Evolutionary conservation across 2,888 invertebrate genomes (phyloP), one percentile per base, ranked within the genome.

Genomic region (Stegophylla sp.): DNA sequence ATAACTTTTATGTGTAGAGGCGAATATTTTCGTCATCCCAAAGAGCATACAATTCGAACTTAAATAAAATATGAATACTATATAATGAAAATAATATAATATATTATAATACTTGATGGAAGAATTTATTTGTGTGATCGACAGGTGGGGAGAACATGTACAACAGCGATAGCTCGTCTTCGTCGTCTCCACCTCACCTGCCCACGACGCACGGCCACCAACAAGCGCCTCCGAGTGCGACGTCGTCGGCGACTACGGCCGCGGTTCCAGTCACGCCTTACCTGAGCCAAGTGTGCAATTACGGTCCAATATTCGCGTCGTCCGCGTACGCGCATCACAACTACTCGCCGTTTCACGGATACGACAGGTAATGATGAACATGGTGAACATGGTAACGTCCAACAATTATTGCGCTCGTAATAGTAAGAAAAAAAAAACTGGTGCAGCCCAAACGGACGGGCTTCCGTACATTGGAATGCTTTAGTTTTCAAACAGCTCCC

Each of bases 281-380:
- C 85, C 89, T 90, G 1, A 89, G 88, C 3, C 91, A 91, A 84
- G 87, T 91, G 82, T 91, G 91, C 86, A 89, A 90, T 66, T 91
- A 91, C 86, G 91, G 91, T 0, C 91, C 91, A 51, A 88, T 91
- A 1, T 91, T 91, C 85, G 87, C 89, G 71, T 90, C 90, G 84
- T 87, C 89, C 83, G 90, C 90, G 83, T 83, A 81, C 53, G 28
- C 59, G 26, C 83, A 83, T 71, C 81, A 82, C 48, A 75, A 82
- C 45, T 83, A 83, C 61, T 81, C 82, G 13, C 83, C 83, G 20
- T 83, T 83, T 82, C 83, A 83, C 63, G 83, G 82, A 82, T 83
- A 66, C 72, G 82, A 79, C 41, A 79, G 79, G 79, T 79, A 71
- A 26, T 26, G 4, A 7, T 34, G 34, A 5, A 7, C 34, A 34